A percentile compares a stretch with the other conserved stretches of the same genome.
Conservation (phyloP, 2,888 invertebrate genomes). For the Macrophya annulata region DNA sequence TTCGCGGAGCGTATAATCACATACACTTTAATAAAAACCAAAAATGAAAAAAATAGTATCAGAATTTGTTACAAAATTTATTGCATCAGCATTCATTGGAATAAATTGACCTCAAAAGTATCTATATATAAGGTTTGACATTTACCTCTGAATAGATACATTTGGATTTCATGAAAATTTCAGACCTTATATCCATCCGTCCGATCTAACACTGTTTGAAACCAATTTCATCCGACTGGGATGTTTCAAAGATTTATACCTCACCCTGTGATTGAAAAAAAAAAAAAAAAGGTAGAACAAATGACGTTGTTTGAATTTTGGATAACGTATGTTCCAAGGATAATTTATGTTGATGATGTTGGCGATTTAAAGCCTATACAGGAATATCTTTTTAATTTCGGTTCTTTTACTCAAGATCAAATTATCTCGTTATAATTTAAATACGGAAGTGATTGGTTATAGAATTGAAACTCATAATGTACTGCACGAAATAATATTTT, state of each 20-base stretch:
- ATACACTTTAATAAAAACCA: not conserved
- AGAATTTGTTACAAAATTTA: not conserved
- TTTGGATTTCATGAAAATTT: constrained; percentile 16
- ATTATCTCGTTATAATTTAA: not conserved
- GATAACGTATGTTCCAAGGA: not conserved
- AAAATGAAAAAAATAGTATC: not conserved
- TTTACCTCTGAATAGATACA: not conserved
- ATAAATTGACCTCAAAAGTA: not conserved
- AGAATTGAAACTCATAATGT: not conserved
- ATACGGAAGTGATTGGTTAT: not conserved
- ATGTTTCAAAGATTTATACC: not conserved
- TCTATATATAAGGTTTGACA: not conserved
- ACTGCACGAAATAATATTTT: not conserved
- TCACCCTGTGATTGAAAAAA: not conserved
- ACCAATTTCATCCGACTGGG: not conserved
- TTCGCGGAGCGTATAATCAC: not conserved
- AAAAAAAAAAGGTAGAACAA: not conserved
- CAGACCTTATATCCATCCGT: not conserved
- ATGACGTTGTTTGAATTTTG: not conserved
- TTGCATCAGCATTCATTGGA: not conserved
- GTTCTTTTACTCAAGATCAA: not conserved
- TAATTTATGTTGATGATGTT: not conserved
- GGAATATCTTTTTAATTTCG: not conserved
- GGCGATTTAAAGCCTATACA: not conserved
- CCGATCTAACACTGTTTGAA: not conserved